Conservation (phyloP, 1,140 invertebrate genomes). For the Notospermus geniculatus region DNA sequence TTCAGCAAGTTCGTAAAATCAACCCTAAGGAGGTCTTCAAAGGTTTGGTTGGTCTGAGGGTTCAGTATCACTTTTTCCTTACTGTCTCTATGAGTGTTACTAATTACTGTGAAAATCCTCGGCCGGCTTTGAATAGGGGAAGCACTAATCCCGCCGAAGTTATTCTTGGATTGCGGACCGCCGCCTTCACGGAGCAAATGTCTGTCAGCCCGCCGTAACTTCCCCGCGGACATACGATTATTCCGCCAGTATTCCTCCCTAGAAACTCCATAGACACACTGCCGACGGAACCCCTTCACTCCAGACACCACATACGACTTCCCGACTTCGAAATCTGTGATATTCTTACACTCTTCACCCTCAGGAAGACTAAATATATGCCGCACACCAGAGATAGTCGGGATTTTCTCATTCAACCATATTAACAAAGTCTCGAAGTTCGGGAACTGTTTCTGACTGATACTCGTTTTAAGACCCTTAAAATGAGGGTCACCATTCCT, state of each 20-base stretch:
- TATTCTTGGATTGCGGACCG: not conserved
- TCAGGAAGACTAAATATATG: slow-evolving; percentile 86
- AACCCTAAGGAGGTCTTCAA: slow-evolving; percentile 84
- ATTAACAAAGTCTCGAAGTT: slow-evolving; percentile 82
- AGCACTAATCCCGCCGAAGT: not conserved
- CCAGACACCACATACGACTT: slow-evolving; percentile 81
- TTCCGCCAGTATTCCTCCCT: slow-evolving; percentile 37
- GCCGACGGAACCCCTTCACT: slow-evolving; percentile 73
- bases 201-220: slow-evolving; percentile 28
- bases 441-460: slow-evolving; percentile 76
- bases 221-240: slow-evolving; percentile 26
- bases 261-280: slow-evolving; percentile 36
- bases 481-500: slow-evolving; percentile 91
- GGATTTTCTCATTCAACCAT: slow-evolving; percentile 55
- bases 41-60: slow-evolving; percentile 85
- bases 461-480: slow-evolving; percentile 83
- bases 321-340: slow-evolving; percentile 85
- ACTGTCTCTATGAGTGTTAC: slow-evolving; percentile 41
- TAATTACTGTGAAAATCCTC: slow-evolving; percentile 41
- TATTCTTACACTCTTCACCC: slow-evolving; percentile 74
- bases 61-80: slow-evolving; percentile 68
- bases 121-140: slow-evolving; percentile 22
- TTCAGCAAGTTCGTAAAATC: slow-evolving; percentile 59
- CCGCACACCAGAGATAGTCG: slow-evolving; percentile 46
- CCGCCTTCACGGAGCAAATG: slow-evolving; percentile 26